phyloP scores from a whole-genome alignment of 2,888 invertebrate species.

The Leucophenga montana region DNA sequence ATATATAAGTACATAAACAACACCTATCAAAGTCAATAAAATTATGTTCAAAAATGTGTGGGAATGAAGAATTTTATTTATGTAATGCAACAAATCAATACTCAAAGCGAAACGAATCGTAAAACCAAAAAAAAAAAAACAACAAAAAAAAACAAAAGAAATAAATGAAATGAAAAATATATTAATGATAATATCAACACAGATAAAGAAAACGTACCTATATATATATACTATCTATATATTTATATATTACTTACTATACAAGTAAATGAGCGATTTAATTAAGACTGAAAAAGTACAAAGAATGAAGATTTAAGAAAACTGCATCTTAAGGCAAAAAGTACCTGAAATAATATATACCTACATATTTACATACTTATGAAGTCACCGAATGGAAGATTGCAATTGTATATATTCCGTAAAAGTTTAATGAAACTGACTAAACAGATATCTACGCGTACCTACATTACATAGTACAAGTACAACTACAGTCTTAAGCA shows the following conservation, averaged over 20 bases:
- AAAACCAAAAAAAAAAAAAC: slow-evolving; percentile 9
- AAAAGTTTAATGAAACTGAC: neutral
- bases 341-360: slow-evolving; percentile 36
- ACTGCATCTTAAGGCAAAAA: slow-evolving; percentile 10
- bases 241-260: slow-evolving; percentile 6
- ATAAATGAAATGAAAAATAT: slow-evolving; percentile 1
- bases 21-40: slow-evolving; percentile 63
- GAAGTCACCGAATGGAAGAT: too few species aligned
- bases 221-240: neutral
- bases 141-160: too few species aligned
- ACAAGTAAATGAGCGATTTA: slow-evolving; percentile 15
- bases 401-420: too few species aligned
- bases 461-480: too few species aligned
- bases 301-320: neutral
- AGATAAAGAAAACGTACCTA: slow-evolving; percentile 10
- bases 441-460: neutral
- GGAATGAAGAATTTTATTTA: slow-evolving; percentile 63
- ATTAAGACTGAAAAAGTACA: neutral
- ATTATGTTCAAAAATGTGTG: slow-evolving; percentile 64
- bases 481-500: too few species aligned
- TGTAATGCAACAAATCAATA: slow-evolving; percentile 32
- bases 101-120: slow-evolving; percentile 10
- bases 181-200: slow-evolving; percentile 14
- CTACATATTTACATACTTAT: slow-evolving; percentile 28
- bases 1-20: slow-evolving; percentile 41